Percentiles rank a stretch among this genome's conserved stretches.
These are phyloP conservation scores for Uria aalge DNA, from an alignment of 2,113 vertebrate genomes.

Conservation along the genomic window DNA sequence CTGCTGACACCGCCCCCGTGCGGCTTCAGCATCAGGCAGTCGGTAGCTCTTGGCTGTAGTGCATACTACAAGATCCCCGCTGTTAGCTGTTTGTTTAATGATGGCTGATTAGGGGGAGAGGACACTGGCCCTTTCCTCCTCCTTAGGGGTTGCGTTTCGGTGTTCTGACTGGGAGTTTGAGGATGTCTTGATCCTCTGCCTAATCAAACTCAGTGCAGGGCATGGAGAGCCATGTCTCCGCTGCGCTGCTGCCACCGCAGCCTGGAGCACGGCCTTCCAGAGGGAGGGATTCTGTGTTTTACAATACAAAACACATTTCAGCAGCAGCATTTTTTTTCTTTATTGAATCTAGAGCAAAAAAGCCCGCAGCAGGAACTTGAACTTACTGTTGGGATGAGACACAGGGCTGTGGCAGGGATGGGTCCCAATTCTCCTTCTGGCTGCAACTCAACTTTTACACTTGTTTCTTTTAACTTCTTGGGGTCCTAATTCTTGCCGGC, in stretches of 20 bases:
- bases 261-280: not conserved
- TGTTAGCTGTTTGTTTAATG: not conserved
- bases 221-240: rapidly evolving
- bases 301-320: not conserved
- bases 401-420: not conserved
- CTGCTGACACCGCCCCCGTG: rapidly evolving
- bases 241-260: not conserved
- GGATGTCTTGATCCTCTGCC: not conserved
- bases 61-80: not conserved
- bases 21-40: not conserved
- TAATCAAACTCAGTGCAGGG: not conserved
- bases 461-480: not conserved
- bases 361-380: not conserved
- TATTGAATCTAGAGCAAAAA: not conserved
- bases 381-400: not conserved
- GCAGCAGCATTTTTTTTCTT: not conserved
- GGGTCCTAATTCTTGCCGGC: not conserved
- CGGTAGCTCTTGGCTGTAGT: not conserved
- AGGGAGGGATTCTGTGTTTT: not conserved
- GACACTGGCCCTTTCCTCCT: not conserved
- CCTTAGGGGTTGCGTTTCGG: not conserved
- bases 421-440: not conserved
- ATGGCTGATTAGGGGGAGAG: not conserved
- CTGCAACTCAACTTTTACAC: not conserved
- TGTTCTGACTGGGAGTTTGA: not conserved